Conservation (phyloP, 2,888 invertebrate species). For the Mythimna vitellina region DNA sequence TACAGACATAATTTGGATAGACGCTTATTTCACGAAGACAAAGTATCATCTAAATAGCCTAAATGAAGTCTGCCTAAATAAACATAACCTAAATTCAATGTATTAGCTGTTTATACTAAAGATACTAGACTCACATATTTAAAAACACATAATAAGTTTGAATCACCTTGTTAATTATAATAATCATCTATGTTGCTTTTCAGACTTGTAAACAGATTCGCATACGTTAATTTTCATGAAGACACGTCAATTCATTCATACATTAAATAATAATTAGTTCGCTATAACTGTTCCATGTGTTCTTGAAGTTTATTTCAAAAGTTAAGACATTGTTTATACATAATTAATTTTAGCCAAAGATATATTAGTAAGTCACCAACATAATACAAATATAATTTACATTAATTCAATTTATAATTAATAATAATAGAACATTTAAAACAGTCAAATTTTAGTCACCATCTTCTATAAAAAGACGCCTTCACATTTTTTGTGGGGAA, state of each 20-base stretch:
- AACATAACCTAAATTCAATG: background rate
- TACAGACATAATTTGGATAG: slow-evolving; percentile 5
- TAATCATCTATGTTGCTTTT: background rate
- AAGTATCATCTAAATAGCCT: background rate
- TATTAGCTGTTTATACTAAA: background rate
- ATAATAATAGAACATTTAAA: background rate
- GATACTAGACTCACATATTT: background rate
- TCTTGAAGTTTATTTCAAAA: background rate
- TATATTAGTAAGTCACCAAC: no score
- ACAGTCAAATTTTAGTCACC: background rate
- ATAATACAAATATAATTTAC: background rate
- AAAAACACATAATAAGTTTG: background rate
- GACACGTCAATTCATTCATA: background rate
- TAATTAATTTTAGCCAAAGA: background rate
- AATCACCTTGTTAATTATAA: background rate
- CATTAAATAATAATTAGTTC: slow-evolving; percentile 5
- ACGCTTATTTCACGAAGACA: background rate
- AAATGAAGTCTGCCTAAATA: background rate
- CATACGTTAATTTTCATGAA: background rate
- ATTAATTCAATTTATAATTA: background rate
- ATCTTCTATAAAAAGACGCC: slow-evolving; percentile 11
- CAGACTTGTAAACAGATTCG: background rate
- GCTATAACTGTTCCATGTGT: background rate
- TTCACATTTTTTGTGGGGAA: background rate
- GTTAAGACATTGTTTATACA: background rate